A percentile compares a stretch with the other conserved stretches of the same genome.
These are phyloP conservation scores for Acanthochromis polyacanthus DNA, from an alignment of 2,113 vertebrate species.

Conservation along the genomic window DNA sequence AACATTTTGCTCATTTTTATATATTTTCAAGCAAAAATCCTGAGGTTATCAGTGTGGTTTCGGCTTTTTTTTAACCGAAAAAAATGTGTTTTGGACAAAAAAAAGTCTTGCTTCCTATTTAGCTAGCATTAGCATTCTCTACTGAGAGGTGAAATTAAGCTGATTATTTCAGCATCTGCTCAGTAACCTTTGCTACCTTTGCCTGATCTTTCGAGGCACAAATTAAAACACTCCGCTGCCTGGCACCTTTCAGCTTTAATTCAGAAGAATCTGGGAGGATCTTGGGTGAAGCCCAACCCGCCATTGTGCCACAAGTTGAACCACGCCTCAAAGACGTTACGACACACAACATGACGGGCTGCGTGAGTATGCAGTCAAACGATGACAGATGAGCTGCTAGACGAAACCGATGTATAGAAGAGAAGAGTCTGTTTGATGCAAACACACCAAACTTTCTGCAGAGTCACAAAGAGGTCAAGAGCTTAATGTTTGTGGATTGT, in stretches of 20 bases:
- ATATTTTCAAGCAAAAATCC: too few species aligned
- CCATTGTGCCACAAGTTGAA: conserved; percentile 13
- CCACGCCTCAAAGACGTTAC: conserved; percentile 21
- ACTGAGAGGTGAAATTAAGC: too few species aligned
- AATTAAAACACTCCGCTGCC: not conserved
- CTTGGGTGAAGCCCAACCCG: conserved; percentile 25
- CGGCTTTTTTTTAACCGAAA: too few species aligned
- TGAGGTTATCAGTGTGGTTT: too few species aligned
- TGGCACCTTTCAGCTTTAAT: not conserved
- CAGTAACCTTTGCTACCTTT: too few species aligned
- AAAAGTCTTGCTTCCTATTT: too few species aligned
- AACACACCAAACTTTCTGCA: not conserved
- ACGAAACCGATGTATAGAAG: not conserved
- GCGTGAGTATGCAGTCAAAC: not conserved
- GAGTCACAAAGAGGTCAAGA: not conserved
- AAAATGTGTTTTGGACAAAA: too few species aligned
- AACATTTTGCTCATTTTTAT: too few species aligned
- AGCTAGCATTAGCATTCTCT: too few species aligned
- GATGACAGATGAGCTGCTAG: not conserved
- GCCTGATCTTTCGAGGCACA: not conserved
- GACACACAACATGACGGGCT: not conserved
- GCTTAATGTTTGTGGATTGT: too few species aligned
- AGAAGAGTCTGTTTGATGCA: not conserved
- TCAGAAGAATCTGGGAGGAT: conserved; percentile 40
- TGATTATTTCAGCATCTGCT: too few species aligned